These are phyloP conservation scores for Pseudoatta argentina DNA, from an alignment of 1,140 invertebrate species.

Conservation along the genomic window DNA sequence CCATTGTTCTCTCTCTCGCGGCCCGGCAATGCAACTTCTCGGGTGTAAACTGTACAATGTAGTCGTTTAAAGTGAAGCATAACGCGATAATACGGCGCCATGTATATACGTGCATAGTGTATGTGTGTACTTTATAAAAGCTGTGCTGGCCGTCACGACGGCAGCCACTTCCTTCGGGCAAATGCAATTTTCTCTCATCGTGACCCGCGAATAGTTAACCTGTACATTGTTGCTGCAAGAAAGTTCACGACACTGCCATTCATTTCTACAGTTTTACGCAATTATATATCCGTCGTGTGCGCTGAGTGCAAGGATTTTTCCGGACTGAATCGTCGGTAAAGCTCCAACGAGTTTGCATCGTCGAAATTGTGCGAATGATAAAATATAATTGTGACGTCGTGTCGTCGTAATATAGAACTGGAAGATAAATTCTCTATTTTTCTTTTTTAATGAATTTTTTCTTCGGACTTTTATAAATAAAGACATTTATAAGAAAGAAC, in stretches of 20 bases:
- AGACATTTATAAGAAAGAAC: neutral
- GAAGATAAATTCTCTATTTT: neutral
- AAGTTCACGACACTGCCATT: conserved; percentile 63
- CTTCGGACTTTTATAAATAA: neutral
- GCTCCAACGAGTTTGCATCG: neutral
- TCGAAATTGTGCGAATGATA: neutral
- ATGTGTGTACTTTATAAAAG: conserved; percentile 23
- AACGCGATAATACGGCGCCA: conserved; percentile 67
- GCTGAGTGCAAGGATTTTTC: neutral
- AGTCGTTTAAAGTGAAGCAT: conserved; percentile 71
- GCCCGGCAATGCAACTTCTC: conserved; percentile 61
- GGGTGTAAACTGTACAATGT: conserved; percentile 65
- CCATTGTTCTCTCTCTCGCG: conserved; percentile 17
- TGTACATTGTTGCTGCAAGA: conserved; percentile 55
- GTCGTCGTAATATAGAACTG: neutral
- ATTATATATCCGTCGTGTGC: conserved; percentile 48
- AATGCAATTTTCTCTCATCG: conserved; percentile 72
- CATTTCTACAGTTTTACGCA: conserved; percentile 68
- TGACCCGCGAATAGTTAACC: conserved; percentile 17
- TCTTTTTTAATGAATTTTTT: neutral
- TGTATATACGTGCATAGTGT: neutral
- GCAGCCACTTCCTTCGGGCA: conserved; percentile 50
- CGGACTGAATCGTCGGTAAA: neutral
- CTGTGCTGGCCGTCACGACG: neutral
- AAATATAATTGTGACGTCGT: neutral